A percentile compares a stretch with the other conserved stretches of the same genome.
These are phyloP conservation scores for Tipula vernalis DNA, from an alignment of 2,888 invertebrate species.

Conservation along the genomic window DNA sequence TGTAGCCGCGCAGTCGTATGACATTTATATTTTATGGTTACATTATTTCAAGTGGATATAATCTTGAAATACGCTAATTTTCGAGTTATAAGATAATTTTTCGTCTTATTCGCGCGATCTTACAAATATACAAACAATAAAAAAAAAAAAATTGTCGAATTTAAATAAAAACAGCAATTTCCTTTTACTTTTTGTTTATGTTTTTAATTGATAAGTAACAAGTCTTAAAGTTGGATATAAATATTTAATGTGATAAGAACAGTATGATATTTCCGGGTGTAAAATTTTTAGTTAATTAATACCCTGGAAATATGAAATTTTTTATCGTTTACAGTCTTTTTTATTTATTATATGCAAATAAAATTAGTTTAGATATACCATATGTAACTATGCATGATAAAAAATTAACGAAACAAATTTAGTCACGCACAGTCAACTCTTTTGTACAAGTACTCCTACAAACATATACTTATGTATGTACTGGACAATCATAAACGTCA, in stretches of 20 bases:
- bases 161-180: background rate
- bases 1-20: background rate
- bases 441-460: background rate
- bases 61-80: background rate
- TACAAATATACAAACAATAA: background rate
- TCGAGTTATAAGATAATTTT: background rate
- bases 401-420: background rate
- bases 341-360: background rate
- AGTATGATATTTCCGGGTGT: background rate
- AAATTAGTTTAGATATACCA: background rate
- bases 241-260: background rate
- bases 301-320: background rate
- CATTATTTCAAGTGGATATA: background rate
- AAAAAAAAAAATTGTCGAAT: too few relatives aligned
- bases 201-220: background rate
- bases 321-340: background rate
- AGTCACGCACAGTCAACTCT: background rate
- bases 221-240: background rate
- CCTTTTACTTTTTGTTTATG: background rate
- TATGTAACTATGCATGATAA: background rate
- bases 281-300: background rate
- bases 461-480: background rate
- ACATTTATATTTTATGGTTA: background rate
- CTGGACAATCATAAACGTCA: too few relatives aligned
- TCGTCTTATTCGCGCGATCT: background rate